These are phyloP conservation scores for Cotesia glomerata DNA, from an alignment of 1,140 invertebrate species.

Conservation along the genomic window DNA sequence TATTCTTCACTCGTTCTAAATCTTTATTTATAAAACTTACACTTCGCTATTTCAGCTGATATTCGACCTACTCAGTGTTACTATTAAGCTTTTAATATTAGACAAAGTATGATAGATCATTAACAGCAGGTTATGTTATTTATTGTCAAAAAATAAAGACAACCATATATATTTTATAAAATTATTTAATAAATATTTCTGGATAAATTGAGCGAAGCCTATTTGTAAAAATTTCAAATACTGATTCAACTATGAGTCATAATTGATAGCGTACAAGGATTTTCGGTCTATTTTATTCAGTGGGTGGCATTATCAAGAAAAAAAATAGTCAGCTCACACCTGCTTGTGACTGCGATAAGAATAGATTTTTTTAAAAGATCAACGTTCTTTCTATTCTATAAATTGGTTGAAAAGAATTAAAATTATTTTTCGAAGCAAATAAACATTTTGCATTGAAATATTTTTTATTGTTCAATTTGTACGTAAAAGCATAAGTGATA, in stretches of 20 bases:
- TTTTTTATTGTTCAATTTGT: background rate
- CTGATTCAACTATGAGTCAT: background rate
- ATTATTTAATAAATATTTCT: background rate
- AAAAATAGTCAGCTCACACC: background rate
- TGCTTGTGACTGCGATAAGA: background rate
- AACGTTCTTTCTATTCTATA: slow-evolving; percentile 8
- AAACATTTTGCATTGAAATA: background rate
- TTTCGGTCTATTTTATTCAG: background rate
- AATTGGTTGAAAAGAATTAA: background rate
- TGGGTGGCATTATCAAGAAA: background rate
- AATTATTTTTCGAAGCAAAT: background rate
- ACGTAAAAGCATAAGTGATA: too few species aligned
- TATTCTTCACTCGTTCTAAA: slow-evolving; percentile 16
- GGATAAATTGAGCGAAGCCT: too few species aligned
- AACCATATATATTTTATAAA: background rate
- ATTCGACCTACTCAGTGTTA: too few species aligned
- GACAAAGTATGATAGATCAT: too few species aligned
- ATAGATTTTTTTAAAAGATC: slow-evolving; percentile 3
- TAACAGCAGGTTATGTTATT: too few species aligned
- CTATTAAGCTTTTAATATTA: too few species aligned
- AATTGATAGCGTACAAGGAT: background rate
- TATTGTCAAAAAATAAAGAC: background rate
- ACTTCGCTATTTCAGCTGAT: background rate
- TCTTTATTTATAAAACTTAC: background rate
- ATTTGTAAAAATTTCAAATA: too few species aligned